phyloP scores from a whole-genome alignment of 2,888 invertebrate species.

The Synanthedon andrenaeformis region DNA sequence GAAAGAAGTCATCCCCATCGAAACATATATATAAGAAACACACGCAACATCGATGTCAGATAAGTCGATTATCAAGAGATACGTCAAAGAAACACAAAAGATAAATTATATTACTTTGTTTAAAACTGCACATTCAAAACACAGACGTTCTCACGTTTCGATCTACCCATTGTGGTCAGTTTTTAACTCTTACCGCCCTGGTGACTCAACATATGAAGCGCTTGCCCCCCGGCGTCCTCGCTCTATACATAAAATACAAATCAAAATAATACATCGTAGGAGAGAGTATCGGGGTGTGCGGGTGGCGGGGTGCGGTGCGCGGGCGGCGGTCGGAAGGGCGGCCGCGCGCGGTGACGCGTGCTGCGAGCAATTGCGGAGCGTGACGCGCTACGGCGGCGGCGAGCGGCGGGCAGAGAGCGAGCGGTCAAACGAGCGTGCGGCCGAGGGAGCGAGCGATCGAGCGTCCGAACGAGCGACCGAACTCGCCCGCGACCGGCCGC shows the following conservation, averaged over 20 bases:
- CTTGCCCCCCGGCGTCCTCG: conserved; percentile 92
- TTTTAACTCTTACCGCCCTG: conserved; percentile 90
- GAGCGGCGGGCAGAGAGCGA: conserved; percentile 7
- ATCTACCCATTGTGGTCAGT: conserved; percentile 64
- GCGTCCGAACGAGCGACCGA: conserved; percentile 10
- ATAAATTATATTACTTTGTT: conserved; percentile 52
- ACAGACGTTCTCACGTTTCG: conserved; percentile 69
- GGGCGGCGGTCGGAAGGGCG: conserved; percentile 15
- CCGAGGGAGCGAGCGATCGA: conserved; percentile 2
- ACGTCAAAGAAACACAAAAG: conserved; percentile 67
- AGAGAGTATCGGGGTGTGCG: conserved; percentile 65
- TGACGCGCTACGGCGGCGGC: conserved; percentile 20
- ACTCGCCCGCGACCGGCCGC: background rate
- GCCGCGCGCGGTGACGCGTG: conserved; percentile 23
- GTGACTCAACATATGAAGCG: conserved; percentile 88
- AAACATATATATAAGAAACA: conserved; percentile 58
- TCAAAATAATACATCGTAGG: conserved; percentile 69
- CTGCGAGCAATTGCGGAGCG: conserved; percentile 25
- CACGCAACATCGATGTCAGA: conserved; percentile 69
- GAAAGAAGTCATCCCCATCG: conserved; percentile 62
- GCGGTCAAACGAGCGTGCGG: background rate
- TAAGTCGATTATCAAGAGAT: conserved; percentile 69
- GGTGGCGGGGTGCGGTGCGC: conserved; percentile 12
- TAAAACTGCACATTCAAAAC: conserved; percentile 65
- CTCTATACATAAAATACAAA: conserved; percentile 81